These are phyloP conservation scores for Hozukius guyotensis DNA, from an alignment of 2,797 vertebrate species.

Conservation along the genomic window DNA sequence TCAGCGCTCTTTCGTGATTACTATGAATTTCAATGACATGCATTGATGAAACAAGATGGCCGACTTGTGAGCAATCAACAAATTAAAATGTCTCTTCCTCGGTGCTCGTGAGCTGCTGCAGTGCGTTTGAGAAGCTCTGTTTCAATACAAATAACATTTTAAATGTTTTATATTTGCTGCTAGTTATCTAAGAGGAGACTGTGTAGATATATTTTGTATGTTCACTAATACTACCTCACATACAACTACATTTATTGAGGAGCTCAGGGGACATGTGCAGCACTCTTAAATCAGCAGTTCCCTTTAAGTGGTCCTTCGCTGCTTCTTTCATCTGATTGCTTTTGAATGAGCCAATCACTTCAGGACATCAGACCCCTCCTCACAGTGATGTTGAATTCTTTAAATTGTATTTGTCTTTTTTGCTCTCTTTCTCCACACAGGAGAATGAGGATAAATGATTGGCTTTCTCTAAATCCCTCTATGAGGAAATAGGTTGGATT, in stretches of 20 bases:
- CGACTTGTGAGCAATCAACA: slow-evolving; percentile 25
- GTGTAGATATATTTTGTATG: slow-evolving; percentile 2
- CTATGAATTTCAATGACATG: slow-evolving; percentile 67
- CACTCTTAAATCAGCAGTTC: slow-evolving; percentile 80
- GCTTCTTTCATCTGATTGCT: slow-evolving; percentile 81
- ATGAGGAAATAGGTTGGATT: not conserved
- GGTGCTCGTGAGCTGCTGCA: not conserved
- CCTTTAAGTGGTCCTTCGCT: slow-evolving; percentile 71
- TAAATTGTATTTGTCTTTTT: slow-evolving; percentile 34
- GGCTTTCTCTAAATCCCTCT: not conserved
- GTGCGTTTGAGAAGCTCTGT: slow-evolving; percentile 5
- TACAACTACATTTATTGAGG: slow-evolving; percentile 27
- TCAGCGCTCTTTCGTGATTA: slow-evolving; percentile 46
- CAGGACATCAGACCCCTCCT: slow-evolving; percentile 71
- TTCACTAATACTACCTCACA: slow-evolving; percentile 29
- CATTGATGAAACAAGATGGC: slow-evolving; percentile 36
- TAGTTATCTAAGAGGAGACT: slow-evolving; percentile 4
- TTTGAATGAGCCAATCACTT: slow-evolving; percentile 83
- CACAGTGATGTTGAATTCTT: slow-evolving; percentile 47
- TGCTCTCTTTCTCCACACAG: slow-evolving; percentile 19
- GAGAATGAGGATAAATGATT: slow-evolving; percentile 14
- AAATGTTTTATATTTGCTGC: slow-evolving; percentile 26
- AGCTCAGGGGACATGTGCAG: slow-evolving; percentile 41
- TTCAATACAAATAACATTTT: slow-evolving; percentile 19
- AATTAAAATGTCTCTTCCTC: slow-evolving; percentile 45